phyloP scores from a whole-genome alignment of 2,113 vertebrate genomes.

The Chloropsis cyanopogon region DNA sequence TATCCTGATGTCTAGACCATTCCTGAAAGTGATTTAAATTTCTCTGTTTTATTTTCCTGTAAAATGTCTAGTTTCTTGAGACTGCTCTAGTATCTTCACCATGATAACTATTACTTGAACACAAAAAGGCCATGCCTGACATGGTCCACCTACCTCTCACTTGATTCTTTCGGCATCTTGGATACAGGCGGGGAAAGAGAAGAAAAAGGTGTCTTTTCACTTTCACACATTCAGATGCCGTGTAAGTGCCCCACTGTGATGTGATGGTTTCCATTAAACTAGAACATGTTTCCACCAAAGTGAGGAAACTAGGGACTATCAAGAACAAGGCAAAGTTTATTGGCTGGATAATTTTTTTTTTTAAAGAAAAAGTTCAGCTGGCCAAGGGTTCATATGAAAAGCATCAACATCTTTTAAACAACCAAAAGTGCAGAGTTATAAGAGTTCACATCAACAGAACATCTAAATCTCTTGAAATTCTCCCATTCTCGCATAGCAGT shows the following conservation, averaged over 20 bases:
- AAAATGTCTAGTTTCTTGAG: background rate
- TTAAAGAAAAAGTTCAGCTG: background rate
- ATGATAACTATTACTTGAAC: background rate
- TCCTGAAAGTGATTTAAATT: background rate
- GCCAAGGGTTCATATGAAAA: background rate
- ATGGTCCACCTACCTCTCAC: background rate
- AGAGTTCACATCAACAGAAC: background rate
- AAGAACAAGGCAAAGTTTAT: background rate
- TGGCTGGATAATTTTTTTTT: background rate
- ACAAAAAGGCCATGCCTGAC: background rate
- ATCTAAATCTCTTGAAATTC: background rate
- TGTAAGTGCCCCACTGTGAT: background rate
- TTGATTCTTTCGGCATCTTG: rapidly evolving
- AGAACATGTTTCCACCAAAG: background rate
- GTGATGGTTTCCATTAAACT: background rate
- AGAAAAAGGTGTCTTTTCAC: background rate
- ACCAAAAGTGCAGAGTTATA: background rate
- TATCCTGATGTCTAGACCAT: background rate
- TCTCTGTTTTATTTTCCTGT: background rate
- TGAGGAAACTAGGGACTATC: background rate
- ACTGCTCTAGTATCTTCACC: background rate
- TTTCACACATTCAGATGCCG: background rate
- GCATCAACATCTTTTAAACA: background rate
- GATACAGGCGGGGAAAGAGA: rapidly evolving
- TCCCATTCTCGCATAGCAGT: background rate